Evolutionary conservation across 2,888 invertebrate species (phyloP).

Genomic region (Therioaphis trifolii): DNA sequence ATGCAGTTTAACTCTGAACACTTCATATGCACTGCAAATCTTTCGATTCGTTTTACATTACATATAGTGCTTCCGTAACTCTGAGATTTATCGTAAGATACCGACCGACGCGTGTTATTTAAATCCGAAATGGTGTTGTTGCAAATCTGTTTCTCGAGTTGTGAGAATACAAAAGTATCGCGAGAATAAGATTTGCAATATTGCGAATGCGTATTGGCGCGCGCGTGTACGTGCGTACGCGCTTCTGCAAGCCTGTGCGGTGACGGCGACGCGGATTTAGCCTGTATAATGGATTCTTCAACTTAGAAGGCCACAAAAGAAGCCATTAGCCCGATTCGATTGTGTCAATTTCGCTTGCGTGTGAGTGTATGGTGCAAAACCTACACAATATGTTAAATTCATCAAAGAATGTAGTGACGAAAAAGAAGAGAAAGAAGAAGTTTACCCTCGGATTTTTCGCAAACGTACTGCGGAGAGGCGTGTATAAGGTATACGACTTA

Average conservation of each 20-base stretch:
- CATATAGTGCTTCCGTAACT: neutral
- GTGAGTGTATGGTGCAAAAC: neutral
- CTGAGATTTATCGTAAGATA: slow-evolving; percentile 26
- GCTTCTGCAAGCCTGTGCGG: neutral
- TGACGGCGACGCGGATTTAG: neutral
- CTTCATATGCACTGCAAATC: no score
- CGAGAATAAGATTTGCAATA: slow-evolving; percentile 39
- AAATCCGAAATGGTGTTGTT: slow-evolving; percentile 38
- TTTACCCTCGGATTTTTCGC: no score
- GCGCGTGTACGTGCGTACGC: neutral
- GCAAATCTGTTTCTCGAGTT: neutral
- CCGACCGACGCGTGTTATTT: slow-evolving; percentile 44
- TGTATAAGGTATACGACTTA: slow-evolving; percentile 10
- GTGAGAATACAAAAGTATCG: slow-evolving; percentile 8
- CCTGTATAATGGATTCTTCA: slow-evolving; percentile 46
- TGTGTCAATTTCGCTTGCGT: slow-evolving; percentile 34
- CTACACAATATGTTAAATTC: slow-evolving; percentile 44
- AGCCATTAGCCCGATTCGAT: slow-evolving; percentile 50
- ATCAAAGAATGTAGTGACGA: slow-evolving; percentile 32
- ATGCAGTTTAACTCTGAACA: no score
- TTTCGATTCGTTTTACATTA: slow-evolving; percentile 23
- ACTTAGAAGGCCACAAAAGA: slow-evolving; percentile 46
- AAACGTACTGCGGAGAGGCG: no score
- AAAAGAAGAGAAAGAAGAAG: neutral
- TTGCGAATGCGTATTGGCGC: slow-evolving; percentile 1